Conservation (phyloP, 1,140 invertebrate species). For the Drosophila littoralis region DNA sequence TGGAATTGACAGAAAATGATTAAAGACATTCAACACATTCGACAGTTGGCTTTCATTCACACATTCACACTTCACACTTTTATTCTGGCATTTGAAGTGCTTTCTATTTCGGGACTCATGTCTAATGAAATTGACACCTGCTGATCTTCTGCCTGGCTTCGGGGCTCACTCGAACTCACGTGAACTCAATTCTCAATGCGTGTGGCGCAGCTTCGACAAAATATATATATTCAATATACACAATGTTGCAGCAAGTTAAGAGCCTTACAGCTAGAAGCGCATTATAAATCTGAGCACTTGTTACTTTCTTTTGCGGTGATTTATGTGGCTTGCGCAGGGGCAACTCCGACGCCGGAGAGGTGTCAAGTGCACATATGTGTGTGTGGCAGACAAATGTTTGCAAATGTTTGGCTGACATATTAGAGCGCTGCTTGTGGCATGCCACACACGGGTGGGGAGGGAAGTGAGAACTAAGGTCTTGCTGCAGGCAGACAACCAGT, state of each 20-base stretch:
- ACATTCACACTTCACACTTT: constrained; percentile 10
- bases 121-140: constrained; percentile 38
- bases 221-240: no score
- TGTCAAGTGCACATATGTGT: constrained; percentile 56
- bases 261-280: background rate
- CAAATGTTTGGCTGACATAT: constrained; percentile 46
- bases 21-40: background rate
- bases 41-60: constrained; percentile 27
- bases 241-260: constrained; percentile 6
- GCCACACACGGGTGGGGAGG: background rate
- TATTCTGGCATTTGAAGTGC: constrained; percentile 4
- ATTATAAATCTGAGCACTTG: constrained; percentile 10
- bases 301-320: constrained; percentile 35
- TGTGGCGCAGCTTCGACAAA: background rate
- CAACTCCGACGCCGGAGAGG: constrained; percentile 7
- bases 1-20: constrained; percentile 21
- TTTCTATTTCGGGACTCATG: constrained; percentile 23
- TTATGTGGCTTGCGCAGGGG: constrained; percentile 2
- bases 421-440: constrained; percentile 29
- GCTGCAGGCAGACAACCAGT: constrained; percentile 51
- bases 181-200: background rate
- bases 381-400: constrained; percentile 17
- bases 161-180: constrained; percentile 15
- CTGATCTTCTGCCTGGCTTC: constrained; percentile 28
- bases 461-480: constrained; percentile 16